These are phyloP conservation scores for Gnathonemus longibarbis DNA, from an alignment of 2,113 vertebrate species.

Conservation along the genomic window DNA sequence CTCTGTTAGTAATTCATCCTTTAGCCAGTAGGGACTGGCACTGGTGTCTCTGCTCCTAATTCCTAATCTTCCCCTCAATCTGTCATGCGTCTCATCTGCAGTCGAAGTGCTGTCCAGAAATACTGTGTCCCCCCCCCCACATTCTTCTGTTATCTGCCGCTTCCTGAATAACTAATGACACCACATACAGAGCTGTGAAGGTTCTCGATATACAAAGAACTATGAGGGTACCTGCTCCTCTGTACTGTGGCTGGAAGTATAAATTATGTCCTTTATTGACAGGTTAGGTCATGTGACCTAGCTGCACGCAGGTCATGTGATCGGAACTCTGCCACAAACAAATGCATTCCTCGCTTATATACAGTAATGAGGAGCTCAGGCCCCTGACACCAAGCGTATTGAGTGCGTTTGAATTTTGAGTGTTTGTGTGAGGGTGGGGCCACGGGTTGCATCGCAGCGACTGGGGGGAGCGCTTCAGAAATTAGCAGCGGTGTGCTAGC, in stretches of 20 bases:
- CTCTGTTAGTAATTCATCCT: neutral
- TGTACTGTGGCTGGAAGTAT: neutral
- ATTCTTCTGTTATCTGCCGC: neutral
- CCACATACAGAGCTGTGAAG: neutral
- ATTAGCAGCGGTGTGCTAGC: neutral
- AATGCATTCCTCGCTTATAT: neutral
- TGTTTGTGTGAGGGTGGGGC: too few relatives aligned
- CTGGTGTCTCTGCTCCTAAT: neutral
- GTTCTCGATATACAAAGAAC: neutral
- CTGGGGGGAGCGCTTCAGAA: neutral
- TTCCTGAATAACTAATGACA: neutral
- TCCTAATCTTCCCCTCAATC: conserved; percentile 3
- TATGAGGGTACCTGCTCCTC: neutral
- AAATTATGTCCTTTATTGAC: neutral
- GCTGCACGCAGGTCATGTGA: neutral
- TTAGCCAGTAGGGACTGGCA: neutral
- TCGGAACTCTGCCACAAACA: neutral
- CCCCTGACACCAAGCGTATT: neutral
- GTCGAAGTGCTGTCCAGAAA: neutral
- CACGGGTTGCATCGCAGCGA: neutral
- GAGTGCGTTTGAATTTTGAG: neutral
- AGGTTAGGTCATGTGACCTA: neutral
- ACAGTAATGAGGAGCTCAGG: neutral
- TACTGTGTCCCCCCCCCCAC: neutral
- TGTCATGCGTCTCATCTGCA: neutral